phyloP scores from a whole-genome alignment of 2,888 invertebrate species.

The Chirona hameri region DNA sequence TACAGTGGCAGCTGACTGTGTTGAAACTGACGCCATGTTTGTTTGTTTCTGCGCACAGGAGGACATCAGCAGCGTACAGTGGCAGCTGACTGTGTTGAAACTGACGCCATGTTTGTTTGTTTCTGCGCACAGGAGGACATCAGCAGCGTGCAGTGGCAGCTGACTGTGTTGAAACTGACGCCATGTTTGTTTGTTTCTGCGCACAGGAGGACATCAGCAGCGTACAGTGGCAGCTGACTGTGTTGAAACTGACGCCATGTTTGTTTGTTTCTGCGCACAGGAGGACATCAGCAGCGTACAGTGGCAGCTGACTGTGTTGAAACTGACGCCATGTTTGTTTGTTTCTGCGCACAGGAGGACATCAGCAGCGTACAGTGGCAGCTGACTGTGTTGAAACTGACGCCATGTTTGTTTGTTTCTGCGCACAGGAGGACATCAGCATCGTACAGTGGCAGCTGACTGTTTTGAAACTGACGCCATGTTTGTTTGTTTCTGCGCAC shows the following conservation, averaged over 20 bases:
- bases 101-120: background rate
- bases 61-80: no score
- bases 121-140: background rate
- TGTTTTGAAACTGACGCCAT: background rate
- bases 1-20: no score
- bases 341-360: no score
- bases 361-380: no score
- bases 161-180: background rate
- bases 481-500: no score
- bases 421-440: constrained; percentile 7
- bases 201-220: background rate
- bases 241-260: background rate
- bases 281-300: background rate
- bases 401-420: no score
- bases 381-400: no score
- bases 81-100: no score
- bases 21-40: no score
- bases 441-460: constrained; percentile 31
- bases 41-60: no score
- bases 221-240: background rate
- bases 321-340: no score
- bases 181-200: background rate
- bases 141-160: background rate
- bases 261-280: background rate
- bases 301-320: no score